A percentile compares a stretch with the other conserved stretches of the same genome.
Evolutionary conservation across 2,888 invertebrate genomes (phyloP).

Genomic region (Erpobdella octoculata): DNA sequence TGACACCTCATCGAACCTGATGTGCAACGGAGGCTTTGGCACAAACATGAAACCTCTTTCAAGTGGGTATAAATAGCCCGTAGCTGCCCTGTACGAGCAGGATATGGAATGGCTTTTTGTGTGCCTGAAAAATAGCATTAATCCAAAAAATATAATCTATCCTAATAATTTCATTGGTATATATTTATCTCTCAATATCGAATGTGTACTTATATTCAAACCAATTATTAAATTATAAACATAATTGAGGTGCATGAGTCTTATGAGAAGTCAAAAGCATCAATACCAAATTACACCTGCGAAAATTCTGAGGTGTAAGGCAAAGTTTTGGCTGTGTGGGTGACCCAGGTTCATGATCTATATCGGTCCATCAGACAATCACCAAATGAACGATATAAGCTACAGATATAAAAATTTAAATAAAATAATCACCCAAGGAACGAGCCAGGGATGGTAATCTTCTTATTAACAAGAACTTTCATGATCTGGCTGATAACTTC

Average conservation of each 20-base stretch:
- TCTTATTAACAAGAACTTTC: constrained; percentile 86
- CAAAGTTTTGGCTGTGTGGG: no score
- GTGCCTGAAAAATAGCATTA: constrained; percentile 57
- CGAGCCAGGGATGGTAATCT: constrained; percentile 85
- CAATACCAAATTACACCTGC: no score
- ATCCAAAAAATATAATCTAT: no score
- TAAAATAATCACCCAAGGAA: constrained; percentile 69
- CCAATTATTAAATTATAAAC: not conserved
- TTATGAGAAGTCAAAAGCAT: no score
- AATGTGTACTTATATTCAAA: not conserved
- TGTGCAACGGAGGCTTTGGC: constrained; percentile 91
- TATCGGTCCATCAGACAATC: not conserved
- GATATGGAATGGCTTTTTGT: constrained; percentile 80
- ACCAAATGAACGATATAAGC: not conserved
- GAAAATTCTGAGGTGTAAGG: no score
- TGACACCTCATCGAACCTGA: constrained; percentile 82
- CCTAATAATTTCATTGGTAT: no score
- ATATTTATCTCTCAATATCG: not conserved
- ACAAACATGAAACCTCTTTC: constrained; percentile 97
- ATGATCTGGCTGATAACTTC: constrained; percentile 92
- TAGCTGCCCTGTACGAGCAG: constrained; percentile 94
- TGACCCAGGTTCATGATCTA: no score
- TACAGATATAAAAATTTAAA: not conserved
- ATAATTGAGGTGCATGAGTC: no score
- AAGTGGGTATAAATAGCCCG: constrained; percentile 89